Evolutionary conservation across 2,113 vertebrate species (phyloP).

Genomic region (Thomomys bottae): DNA sequence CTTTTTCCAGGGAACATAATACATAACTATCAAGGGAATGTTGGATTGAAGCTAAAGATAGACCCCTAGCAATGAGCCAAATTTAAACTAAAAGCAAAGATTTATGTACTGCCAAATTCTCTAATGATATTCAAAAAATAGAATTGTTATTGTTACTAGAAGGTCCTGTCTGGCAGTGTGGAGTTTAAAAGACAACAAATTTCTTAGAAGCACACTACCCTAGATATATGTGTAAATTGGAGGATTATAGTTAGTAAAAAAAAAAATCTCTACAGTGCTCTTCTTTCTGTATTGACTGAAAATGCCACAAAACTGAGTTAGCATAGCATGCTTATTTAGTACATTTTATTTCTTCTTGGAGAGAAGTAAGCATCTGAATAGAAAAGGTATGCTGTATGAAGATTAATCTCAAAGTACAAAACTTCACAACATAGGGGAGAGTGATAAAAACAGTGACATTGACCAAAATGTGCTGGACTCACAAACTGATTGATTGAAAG

Average conservation of each 20-base stretch:
- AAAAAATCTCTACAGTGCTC: not conserved
- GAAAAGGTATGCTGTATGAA: not conserved
- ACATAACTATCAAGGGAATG: not conserved
- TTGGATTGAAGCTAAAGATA: constrained; percentile 9
- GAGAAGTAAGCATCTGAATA: not conserved
- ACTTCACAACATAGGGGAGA: not conserved
- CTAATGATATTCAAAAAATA: not conserved
- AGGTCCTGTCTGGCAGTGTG: not conserved
- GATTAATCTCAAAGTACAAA: not conserved
- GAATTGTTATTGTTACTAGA: not conserved
- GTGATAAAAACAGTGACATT: no score
- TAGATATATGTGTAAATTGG: not conserved
- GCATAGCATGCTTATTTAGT: not conserved
- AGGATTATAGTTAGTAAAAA: not conserved
- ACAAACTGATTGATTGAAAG: no score
- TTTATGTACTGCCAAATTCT: not conserved
- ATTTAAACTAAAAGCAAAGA: constrained; percentile 47
- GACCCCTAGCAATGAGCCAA: not conserved
- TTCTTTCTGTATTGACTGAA: not conserved
- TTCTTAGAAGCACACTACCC: no score
- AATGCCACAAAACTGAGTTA: not conserved
- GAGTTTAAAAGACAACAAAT: not conserved
- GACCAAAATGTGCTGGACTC: no score
- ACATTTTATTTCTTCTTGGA: not conserved
- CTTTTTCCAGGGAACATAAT: not conserved